These are phyloP conservation scores for Prolemur simus DNA, from an alignment of 2,113 vertebrate species.

Conservation along the genomic window DNA sequence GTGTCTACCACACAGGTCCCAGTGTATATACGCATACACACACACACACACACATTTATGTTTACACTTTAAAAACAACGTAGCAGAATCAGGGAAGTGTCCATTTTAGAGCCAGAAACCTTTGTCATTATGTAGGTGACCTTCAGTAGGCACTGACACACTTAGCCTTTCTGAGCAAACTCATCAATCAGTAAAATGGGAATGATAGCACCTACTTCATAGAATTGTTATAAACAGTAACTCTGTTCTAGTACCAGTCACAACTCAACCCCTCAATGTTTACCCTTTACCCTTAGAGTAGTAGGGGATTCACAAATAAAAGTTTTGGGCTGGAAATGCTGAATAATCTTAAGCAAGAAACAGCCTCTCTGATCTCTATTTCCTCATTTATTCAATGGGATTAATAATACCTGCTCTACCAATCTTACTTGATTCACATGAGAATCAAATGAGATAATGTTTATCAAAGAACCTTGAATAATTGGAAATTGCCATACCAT, in stretches of 20 bases:
- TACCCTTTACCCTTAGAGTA: neutral
- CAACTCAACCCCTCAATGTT: neutral
- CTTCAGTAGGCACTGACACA: neutral
- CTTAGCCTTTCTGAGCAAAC: neutral
- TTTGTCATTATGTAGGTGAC: neutral
- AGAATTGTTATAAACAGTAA: neutral
- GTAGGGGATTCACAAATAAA: neutral
- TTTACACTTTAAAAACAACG: neutral
- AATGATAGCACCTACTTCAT: neutral
- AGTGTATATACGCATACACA: neutral
- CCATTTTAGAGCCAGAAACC: neutral
- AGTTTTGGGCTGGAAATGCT: neutral
- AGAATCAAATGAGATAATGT: neutral
- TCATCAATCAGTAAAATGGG: neutral
- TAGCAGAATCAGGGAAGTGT: neutral
- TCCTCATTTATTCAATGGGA: neutral
- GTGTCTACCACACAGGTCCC: neutral
- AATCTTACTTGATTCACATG: neutral
- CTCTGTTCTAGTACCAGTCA: neutral
- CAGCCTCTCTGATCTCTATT: neutral
- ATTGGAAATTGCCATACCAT: neutral
- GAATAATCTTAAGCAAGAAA: slow-evolving; percentile 28
- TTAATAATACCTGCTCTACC: neutral
- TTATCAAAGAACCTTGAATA: slow-evolving; percentile 38
- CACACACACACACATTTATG: neutral